Evolutionary conservation across 2,888 invertebrate genomes (phyloP).

Genomic region (Eretmocerus hayati): DNA sequence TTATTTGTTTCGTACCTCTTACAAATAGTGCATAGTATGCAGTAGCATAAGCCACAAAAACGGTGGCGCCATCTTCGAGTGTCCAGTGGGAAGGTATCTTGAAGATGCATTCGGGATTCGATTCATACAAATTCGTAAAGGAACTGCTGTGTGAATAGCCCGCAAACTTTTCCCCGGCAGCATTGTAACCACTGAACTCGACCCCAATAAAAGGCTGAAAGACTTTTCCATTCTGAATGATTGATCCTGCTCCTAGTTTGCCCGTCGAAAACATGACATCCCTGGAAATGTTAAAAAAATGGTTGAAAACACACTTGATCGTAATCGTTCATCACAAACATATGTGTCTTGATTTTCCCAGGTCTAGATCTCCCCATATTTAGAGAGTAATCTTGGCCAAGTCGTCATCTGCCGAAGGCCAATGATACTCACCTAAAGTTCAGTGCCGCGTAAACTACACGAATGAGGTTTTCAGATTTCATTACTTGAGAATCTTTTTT

Average conservation of each 20-base stretch:
- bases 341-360: too few species aligned
- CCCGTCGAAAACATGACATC: constrained; percentile 93
- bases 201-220: constrained; percentile 65
- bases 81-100: constrained; percentile 55
- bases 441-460: constrained; percentile 69
- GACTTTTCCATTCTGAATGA: constrained; percentile 58
- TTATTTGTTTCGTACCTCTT: too few species aligned
- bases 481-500: constrained; percentile 31
- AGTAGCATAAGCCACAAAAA: constrained; percentile 60
- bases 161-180: constrained; percentile 46
- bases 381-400: too few species aligned
- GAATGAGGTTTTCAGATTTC: constrained; percentile 39
- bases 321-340: too few species aligned
- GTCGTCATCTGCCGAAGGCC: background rate
- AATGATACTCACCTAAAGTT: constrained; percentile 61
- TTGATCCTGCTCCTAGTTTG: constrained; percentile 75
- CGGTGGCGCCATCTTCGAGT: constrained; percentile 59
- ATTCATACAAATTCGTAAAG: constrained; percentile 50
- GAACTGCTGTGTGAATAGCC: constrained; percentile 43
- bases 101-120: constrained; percentile 51
- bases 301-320: too few species aligned
- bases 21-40: constrained; percentile 57
- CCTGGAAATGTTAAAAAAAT: constrained; percentile 50
- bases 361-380: too few species aligned
- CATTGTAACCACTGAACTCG: constrained; percentile 59